Evolutionary conservation across 2,888 invertebrate species (phyloP).

Genomic region (Rosalia funebris): DNA sequence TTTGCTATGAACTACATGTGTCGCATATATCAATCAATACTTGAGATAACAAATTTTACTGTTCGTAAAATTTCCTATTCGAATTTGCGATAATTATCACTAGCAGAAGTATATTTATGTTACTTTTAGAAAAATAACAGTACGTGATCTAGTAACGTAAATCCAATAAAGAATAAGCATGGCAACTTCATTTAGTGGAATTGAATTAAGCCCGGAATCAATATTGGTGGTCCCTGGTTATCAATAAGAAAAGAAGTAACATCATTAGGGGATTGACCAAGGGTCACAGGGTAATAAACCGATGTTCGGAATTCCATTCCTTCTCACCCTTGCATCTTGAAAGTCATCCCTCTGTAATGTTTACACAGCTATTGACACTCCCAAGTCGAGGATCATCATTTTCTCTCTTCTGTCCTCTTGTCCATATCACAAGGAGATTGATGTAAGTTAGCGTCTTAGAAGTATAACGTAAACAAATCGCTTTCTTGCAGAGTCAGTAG

Average conservation of each 20-base stretch:
- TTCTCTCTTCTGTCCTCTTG: slow-evolving; percentile 24
- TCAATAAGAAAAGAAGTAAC: slow-evolving; percentile 52
- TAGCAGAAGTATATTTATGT: no score
- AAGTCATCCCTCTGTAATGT: slow-evolving; percentile 55
- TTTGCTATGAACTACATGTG: no score
- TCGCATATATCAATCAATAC: no score
- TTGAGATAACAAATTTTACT: no score
- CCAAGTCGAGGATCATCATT: slow-evolving; percentile 48
- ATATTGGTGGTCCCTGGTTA: slow-evolving; percentile 47
- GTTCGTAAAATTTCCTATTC: no score
- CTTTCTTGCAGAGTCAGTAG: neutral
- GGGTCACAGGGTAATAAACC: slow-evolving; percentile 58
- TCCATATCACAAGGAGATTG: slow-evolving; percentile 4
- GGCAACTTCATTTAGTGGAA: neutral
- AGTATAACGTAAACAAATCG: slow-evolving; percentile 7
- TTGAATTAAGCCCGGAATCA: slow-evolving; percentile 8
- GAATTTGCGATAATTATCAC: no score
- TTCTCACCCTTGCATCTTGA: slow-evolving; percentile 54
- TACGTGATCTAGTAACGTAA: no score
- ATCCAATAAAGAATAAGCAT: no score
- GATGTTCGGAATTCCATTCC: slow-evolving; percentile 56
- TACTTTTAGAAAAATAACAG: no score
- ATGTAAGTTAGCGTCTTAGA: slow-evolving; percentile 7
- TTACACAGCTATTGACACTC: slow-evolving; percentile 59
- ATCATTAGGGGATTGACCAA: slow-evolving; percentile 57